Base-by-base conservation (phyloP, 2,797 vertebrate species). In the Phyllotis vaccarum region DNA sequence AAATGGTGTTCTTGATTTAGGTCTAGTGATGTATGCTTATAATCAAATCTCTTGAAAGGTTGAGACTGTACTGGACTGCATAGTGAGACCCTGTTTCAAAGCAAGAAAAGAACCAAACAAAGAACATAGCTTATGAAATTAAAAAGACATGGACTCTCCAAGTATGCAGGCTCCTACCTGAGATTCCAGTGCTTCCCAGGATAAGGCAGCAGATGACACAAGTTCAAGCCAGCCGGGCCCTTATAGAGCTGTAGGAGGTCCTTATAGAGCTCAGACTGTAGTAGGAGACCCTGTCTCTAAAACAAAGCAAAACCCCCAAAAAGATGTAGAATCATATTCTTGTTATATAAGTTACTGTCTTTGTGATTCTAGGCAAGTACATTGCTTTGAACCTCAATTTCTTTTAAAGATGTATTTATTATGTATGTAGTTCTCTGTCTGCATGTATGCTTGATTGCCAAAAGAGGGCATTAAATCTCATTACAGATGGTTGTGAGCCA, bases 311-410 rank as follows among this genome's bases (percentile, higher is more conserved):
- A 83, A 72, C 11, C 3, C 27, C 29, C 27, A 24, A 90, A 62
- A 94, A 93, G 21, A 81, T 34, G n/a, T 49, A 34, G 29, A 37
- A 52, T 79, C 29, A 54, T 96, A 56, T 58, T 62, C n/a, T 74
- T 22, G 10, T 91, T 62, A 93, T 6, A 3, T 93, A 85, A 81
- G 34, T 93, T 90, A 79, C 60, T 92, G 46, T 70, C 58, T 94
- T 94, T 94, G 87, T 89, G 92, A 79, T 62, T 74, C 64, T 66
- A n/a, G 46, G 52, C 83, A 94, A 58, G 58, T 86, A 87, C 29
- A 37, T 68, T 95, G 64, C 87, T 27, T 87, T 94, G 83, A 90
- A 6, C 17, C 52, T 95, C 78, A 88, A 1, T 93, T 94, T 80
- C 92, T 83, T 56, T 49, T 49, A 5, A 49, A 49, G 46, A 49